phyloP scores from a whole-genome alignment of 2,888 invertebrate species.

The Callyntrura guangdongensis region DNA sequence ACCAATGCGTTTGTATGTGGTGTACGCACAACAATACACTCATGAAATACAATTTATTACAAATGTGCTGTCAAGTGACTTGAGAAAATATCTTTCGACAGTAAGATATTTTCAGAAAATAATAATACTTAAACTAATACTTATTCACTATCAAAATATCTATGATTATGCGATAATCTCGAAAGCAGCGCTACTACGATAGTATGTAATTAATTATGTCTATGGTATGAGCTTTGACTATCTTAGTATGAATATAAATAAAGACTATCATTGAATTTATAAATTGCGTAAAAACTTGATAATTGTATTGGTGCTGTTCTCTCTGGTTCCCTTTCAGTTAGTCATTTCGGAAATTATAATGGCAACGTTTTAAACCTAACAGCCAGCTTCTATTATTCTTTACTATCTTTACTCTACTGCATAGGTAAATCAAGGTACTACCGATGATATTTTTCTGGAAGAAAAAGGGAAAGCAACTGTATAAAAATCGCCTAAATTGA shows the following conservation, averaged over 20 bases:
- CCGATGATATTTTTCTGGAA: background rate
- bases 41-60: background rate
- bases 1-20: no score
- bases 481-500: conserved; percentile 50
- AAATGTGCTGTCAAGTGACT: background rate
- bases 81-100: no score
- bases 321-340: background rate
- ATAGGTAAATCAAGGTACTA: conserved; percentile 2
- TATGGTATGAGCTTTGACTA: conserved; percentile 5
- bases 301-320: background rate
- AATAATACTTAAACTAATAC: background rate
- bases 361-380: background rate
- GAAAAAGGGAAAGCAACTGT: background rate
- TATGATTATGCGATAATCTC: conserved; percentile 41
- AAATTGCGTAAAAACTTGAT: background rate
- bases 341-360: background rate
- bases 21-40: no score
- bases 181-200: conserved; percentile 38
- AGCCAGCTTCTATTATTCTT: no score
- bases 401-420: no score
- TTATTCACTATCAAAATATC: conserved; percentile 30
- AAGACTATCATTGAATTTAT: background rate
- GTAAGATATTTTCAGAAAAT: background rate
- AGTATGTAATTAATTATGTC: background rate
- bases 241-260: background rate